These are phyloP conservation scores for Micropoecilia bifurca DNA, from an alignment of 2,797 vertebrate genomes.

Conservation along the genomic window DNA sequence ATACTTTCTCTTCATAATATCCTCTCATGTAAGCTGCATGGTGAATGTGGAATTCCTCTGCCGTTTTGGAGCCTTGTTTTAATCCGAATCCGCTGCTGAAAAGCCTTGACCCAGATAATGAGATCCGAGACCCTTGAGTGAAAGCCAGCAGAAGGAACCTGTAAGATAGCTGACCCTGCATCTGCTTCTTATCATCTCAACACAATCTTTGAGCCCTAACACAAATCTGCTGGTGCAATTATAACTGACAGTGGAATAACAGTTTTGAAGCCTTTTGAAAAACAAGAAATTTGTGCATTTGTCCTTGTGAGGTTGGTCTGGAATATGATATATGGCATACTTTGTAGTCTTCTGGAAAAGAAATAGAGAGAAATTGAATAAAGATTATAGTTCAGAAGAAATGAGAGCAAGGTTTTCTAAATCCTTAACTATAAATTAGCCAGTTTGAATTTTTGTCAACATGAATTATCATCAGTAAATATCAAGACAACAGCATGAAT, in stretches of 20 bases:
- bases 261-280: constrained; percentile 64
- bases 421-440: constrained; percentile 34
- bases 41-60: constrained; percentile 65
- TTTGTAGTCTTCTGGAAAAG: not conserved
- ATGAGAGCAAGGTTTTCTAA: constrained; percentile 37
- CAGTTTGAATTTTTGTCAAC: constrained; percentile 6
- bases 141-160: constrained; percentile 63
- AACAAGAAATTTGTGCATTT: constrained; percentile 66
- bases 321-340: constrained; percentile 16
- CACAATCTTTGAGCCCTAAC: constrained; percentile 51
- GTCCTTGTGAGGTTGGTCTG: constrained; percentile 61
- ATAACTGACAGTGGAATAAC: constrained; percentile 68
- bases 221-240: constrained; percentile 68
- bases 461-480: constrained; percentile 29
- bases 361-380: constrained; percentile 34
- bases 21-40: constrained; percentile 42
- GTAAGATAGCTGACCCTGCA: constrained; percentile 64
- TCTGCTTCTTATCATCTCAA: constrained; percentile 73
- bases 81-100: constrained; percentile 60
- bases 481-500: constrained; percentile 15
- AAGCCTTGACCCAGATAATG: constrained; percentile 73
- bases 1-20: constrained; percentile 40
- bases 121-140: constrained; percentile 68
- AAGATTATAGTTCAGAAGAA: constrained; percentile 29
- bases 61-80: constrained; percentile 46